These are phyloP conservation scores for Fissipunctia ypsillon DNA, from an alignment of 2,888 invertebrate species.

Conservation along the genomic window DNA sequence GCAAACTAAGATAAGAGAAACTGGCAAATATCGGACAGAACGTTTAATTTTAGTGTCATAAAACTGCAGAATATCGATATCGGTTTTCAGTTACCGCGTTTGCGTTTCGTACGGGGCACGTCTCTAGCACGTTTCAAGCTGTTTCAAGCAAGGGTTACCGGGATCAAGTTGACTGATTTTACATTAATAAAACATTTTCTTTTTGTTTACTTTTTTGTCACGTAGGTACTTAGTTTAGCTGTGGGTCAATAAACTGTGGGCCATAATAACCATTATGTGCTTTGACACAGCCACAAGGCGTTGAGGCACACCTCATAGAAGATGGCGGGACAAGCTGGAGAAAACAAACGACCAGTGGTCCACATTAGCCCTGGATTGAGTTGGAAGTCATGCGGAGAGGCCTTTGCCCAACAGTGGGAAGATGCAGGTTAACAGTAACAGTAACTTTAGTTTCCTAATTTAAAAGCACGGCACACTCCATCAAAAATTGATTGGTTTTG, in stretches of 20 bases:
- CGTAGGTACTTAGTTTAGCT: too few relatives aligned
- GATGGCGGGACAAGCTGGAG: too few relatives aligned
- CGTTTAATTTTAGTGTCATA: conserved; percentile 30
- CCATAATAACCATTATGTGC: too few relatives aligned
- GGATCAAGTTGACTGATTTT: conserved; percentile 54
- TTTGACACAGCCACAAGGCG: too few relatives aligned
- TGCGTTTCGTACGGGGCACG: conserved; percentile 25
- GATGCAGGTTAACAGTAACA: too few relatives aligned
- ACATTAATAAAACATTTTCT: conserved; percentile 21
- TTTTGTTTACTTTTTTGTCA: conserved; percentile 11
- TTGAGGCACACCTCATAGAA: too few relatives aligned
- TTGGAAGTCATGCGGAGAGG: too few relatives aligned
- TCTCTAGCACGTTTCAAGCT: conserved; percentile 48
- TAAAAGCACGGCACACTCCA: conserved; percentile 60
- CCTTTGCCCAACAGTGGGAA: too few relatives aligned
- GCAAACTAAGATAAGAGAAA: conserved; percentile 27
- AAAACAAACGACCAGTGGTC: too few relatives aligned
- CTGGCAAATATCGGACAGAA: conserved; percentile 20
- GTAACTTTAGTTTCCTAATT: conserved; percentile 62
- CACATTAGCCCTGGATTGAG: too few relatives aligned
- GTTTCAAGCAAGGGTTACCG: conserved; percentile 62
- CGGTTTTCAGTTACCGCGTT: conserved; percentile 54
- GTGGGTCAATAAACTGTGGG: too few relatives aligned
- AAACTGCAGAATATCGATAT: conserved; percentile 53
- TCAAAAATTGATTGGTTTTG: conserved; percentile 51